These are phyloP conservation scores for Pseudomyrmex dendroicus DNA, from an alignment of 1,140 invertebrate species.

Conservation along the genomic window DNA sequence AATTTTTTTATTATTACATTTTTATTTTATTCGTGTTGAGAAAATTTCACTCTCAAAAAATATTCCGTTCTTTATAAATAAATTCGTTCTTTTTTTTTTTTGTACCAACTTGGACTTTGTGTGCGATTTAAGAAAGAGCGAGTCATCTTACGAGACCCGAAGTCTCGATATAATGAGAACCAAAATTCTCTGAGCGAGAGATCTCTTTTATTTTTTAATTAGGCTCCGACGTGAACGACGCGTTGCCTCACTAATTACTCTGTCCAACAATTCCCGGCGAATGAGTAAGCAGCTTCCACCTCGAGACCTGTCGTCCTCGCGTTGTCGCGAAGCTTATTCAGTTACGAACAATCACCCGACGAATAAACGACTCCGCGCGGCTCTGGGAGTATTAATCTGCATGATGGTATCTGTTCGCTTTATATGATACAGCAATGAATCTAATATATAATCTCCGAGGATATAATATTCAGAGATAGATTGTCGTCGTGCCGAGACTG, in stretches of 20 bases:
- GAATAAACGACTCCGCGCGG: slow-evolving; percentile 22
- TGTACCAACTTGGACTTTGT: too few species aligned
- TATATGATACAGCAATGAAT: neutral
- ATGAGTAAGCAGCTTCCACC: slow-evolving; percentile 74
- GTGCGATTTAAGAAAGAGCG: slow-evolving; percentile 26
- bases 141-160: slow-evolving; percentile 21
- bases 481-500: neutral
- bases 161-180: slow-evolving; percentile 36
- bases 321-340: slow-evolving; percentile 76
- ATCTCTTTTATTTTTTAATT: slow-evolving; percentile 81
- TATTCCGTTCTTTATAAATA: neutral
- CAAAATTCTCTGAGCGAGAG: slow-evolving; percentile 18
- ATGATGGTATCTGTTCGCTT: neutral
- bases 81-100: neutral
- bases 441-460: neutral
- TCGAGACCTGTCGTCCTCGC: slow-evolving; percentile 57
- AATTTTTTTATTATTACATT: neutral
- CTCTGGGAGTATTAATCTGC: slow-evolving; percentile 10
- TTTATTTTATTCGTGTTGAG: neutral
- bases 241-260: slow-evolving; percentile 83
- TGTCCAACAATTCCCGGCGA: slow-evolving; percentile 80
- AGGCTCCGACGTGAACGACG: slow-evolving; percentile 79
- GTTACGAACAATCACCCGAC: slow-evolving; percentile 65
- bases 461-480: neutral
- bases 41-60: neutral